Evolutionary conservation across 2,797 vertebrate genomes (phyloP).

Genomic region (Tapirus indicus): DNA sequence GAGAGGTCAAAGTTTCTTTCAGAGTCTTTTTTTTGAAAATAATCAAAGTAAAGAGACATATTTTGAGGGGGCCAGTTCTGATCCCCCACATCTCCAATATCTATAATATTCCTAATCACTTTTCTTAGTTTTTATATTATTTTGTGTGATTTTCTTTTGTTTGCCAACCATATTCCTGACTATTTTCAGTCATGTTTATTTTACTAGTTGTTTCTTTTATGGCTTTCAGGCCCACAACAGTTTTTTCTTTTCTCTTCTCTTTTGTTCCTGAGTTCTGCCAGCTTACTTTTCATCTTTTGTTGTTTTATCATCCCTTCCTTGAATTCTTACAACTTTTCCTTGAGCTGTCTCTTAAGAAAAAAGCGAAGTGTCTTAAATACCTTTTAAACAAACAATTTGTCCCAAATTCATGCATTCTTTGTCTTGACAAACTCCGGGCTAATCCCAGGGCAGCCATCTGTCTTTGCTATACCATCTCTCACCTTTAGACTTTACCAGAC

Average conservation of each 20-base stretch:
- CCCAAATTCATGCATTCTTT: background rate
- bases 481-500: background rate
- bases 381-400: background rate
- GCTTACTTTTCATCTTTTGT: background rate
- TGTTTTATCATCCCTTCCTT: background rate
- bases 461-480: background rate
- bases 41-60: too few relatives aligned
- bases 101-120: background rate
- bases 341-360: background rate
- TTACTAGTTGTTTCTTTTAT: background rate
- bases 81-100: background rate
- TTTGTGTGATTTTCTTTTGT: constrained; percentile 4
- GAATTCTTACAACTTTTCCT: background rate
- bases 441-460: background rate
- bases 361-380: background rate
- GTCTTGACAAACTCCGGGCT: background rate
- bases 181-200: background rate
- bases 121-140: constrained; percentile 3
- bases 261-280: background rate
- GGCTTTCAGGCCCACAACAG: background rate
- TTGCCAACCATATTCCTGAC: background rate
- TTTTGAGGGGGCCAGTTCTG: too few relatives aligned
- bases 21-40: too few relatives aligned
- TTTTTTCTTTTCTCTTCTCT: background rate
- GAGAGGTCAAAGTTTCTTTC: too few relatives aligned